Evolutionary conservation across 1,140 invertebrate genomes (phyloP).

Genomic region (Ruditapes philippinarum): DNA sequence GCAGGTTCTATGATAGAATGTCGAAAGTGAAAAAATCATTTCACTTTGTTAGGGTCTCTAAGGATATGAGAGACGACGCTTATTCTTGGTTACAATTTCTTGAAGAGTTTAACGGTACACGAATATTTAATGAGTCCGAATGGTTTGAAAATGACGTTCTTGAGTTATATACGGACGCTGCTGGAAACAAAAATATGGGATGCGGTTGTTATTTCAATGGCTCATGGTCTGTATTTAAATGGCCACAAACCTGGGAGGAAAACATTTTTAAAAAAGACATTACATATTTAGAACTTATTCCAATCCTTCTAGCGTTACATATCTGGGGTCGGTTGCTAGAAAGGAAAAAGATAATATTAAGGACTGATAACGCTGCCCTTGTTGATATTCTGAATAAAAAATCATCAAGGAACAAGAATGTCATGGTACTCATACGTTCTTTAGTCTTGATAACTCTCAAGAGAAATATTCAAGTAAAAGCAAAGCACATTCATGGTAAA

Average conservation of each 20-base stretch:
- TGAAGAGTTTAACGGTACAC: constrained; percentile 44
- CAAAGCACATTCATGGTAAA: not conserved
- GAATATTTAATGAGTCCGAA: not conserved
- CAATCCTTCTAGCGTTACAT: not conserved
- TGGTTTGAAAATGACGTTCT: constrained; percentile 11
- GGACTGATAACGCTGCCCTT: not conserved
- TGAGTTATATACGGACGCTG: not conserved
- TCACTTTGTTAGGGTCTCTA: constrained; percentile 48
- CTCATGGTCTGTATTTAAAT: constrained; percentile 35
- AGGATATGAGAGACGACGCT: not conserved
- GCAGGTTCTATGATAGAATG: constrained; percentile 56
- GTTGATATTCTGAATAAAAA: not conserved
- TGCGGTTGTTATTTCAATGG: not conserved
- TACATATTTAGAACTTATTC: not conserved
- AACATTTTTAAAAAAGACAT: too few species aligned
- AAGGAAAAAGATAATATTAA: not conserved
- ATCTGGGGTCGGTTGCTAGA: not conserved
- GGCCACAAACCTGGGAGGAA: constrained; percentile 1
- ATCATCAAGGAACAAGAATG: not conserved
- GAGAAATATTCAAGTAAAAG: not conserved
- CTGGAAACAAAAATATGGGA: not conserved
- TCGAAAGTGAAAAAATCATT: not conserved
- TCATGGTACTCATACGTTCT: not conserved
- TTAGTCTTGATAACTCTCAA: not conserved
- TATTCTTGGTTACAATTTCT: constrained; percentile 16